Evolutionary conservation across 23 tunicate genomes (phyloP), one percentile per base, ranked within the genome.

Genomic region (Botrylloides violaceus): DNA sequence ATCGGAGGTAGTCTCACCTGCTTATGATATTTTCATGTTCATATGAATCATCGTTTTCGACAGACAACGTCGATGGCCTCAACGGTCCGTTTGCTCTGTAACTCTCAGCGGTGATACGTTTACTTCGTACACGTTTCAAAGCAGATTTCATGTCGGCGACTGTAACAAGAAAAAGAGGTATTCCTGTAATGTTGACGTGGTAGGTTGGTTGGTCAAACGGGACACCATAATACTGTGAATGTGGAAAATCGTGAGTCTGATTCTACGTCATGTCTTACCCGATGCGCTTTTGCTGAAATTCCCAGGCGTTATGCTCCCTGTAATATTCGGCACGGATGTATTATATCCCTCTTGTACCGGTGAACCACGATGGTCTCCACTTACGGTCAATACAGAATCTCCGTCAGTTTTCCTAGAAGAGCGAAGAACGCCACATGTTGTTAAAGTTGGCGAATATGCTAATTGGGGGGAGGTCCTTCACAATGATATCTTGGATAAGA

Each of bases 81-180:
- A 43, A 43, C 53, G 74, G 57, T 19, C 2, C 21, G 36, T 23
- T 19, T 1, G 74, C 31, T 38, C 25, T 20, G 19, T 24, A 24
- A 7, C 28, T 39, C 12, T 68, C 49, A 4, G 74, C 36, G 0
- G 74, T 7, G 47, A 32, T 43, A 26, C 36, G 29, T 28, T 3
- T 68, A 43, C 78, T 73, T n/a, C 65, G 65, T 35, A 73, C 34
- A 26, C 50, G 56, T 58, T 57, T 56, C 39, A 73, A 36, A 2
- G 65, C 78, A 2, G 78, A 59, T 33, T 73, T 73, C 78, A 73
- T 73, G 38, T 73, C 78, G 56, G 48, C 78, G 2, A 34, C 62
- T 72, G 65, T 15, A 33, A n/a, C n/a, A n/a, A n/a, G n/a, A n/a
- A n/a, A n/a, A n/a, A n/a, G n/a, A n/a, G n/a, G n/a, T n/a, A n/a